These are phyloP conservation scores for Drosophila lutescens DNA, from an alignment of 2,888 invertebrate species.

Conservation along the genomic window DNA sequence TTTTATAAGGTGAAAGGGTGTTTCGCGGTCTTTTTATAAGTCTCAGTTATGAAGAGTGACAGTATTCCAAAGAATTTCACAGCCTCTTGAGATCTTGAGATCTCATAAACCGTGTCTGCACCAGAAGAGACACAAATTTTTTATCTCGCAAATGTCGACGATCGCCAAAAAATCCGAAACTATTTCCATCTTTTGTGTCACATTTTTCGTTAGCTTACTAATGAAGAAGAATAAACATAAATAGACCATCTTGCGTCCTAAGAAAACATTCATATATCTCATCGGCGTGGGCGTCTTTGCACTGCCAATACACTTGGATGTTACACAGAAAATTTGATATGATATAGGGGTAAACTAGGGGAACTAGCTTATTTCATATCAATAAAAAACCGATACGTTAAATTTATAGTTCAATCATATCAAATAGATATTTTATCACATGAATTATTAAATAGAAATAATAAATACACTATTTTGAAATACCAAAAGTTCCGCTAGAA, in stretches of 20 bases:
- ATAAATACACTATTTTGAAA: no score
- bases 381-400: no score
- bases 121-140: slow-evolving; percentile 32
- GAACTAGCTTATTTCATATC: no score
- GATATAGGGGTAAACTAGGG: no score
- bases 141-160: slow-evolving; percentile 37
- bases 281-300: slow-evolving; percentile 44
- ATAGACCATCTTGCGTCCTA: slow-evolving; percentile 21
- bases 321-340: not conserved
- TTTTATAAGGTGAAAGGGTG: slow-evolving; percentile 5
- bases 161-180: slow-evolving; percentile 50
- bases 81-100: slow-evolving; percentile 17
- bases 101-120: slow-evolving; percentile 59
- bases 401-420: no score
- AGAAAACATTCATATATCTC: slow-evolving; percentile 13
- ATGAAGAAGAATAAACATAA: slow-evolving; percentile 31
- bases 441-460: no score
- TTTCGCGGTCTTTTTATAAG: slow-evolving; percentile 29
- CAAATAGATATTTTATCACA: no score
- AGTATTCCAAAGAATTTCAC: slow-evolving; percentile 64
- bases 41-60: slow-evolving; percentile 58
- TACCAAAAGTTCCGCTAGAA: no score
- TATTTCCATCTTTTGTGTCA: slow-evolving; percentile 74
- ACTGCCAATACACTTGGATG: slow-evolving; percentile 30
- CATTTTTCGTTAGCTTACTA: slow-evolving; percentile 54